These are phyloP conservation scores for Melanaphis sacchari DNA, from an alignment of 1,140 invertebrate species.

Conservation along the genomic window DNA sequence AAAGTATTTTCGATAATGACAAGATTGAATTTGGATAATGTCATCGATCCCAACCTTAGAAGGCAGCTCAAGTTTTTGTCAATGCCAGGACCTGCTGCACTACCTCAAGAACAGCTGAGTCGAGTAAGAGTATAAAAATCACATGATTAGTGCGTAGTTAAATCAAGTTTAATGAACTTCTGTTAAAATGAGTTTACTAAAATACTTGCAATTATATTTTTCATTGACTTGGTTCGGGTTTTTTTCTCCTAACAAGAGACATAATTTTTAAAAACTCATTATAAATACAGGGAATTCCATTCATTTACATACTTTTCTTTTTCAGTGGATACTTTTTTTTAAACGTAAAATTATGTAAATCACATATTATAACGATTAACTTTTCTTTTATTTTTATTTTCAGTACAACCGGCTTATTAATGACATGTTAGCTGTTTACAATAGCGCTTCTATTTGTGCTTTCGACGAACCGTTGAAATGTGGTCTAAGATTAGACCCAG, in stretches of 20 bases:
- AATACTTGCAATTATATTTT: not conserved
- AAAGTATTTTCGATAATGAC: constrained; percentile 76
- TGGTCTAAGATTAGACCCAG: constrained; percentile 81
- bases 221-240: not conserved
- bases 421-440: constrained; percentile 88
- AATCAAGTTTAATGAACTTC: not conserved
- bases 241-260: not conserved
- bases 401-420: constrained; percentile 87
- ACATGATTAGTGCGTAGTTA: not conserved
- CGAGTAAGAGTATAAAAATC: constrained; percentile 69
- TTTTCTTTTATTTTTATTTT: constrained; percentile 54
- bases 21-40: constrained; percentile 70
- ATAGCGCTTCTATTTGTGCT: constrained; percentile 83
- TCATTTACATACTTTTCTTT: not conserved
- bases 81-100: constrained; percentile 81
- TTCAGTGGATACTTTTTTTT: not conserved
- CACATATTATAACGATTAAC: not conserved
- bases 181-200: not conserved
- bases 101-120: constrained; percentile 82
- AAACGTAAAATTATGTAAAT: not conserved
- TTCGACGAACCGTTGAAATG: constrained; percentile 83
- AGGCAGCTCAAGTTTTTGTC: constrained; percentile 80
- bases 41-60: constrained; percentile 75
- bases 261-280: not conserved
- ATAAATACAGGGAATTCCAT: not conserved